Conservation (phyloP, 1,140 invertebrate genomes). For the Melitaea cinxia region DNA sequence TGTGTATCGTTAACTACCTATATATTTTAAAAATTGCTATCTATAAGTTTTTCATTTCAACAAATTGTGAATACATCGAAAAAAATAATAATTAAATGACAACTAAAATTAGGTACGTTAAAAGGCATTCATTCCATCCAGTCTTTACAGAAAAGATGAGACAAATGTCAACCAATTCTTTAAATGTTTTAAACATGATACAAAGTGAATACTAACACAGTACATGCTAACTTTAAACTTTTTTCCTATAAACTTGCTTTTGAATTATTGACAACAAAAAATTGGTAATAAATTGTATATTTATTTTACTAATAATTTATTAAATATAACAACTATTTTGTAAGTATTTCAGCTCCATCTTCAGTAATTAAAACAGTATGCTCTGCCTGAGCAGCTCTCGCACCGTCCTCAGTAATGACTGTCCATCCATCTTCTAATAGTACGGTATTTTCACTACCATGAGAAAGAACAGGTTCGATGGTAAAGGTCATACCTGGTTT, state of each 20-base stretch:
- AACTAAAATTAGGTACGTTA: too few relatives aligned
- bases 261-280: not conserved
- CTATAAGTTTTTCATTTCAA: too few relatives aligned
- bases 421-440: constrained; percentile 95
- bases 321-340: constrained; percentile 58
- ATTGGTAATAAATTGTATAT: not conserved
- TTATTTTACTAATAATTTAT: not conserved
- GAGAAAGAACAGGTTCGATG: constrained; percentile 93
- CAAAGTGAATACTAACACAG: too few relatives aligned
- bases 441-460: constrained; percentile 86
- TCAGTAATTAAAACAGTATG: constrained; percentile 94
- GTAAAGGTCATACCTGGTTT: constrained; percentile 95
- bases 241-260: not conserved
- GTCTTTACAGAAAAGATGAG: too few relatives aligned
- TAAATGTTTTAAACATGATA: too few relatives aligned
- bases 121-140: too few relatives aligned
- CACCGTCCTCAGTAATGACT: constrained; percentile 88
- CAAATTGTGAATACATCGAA: too few relatives aligned
- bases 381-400: constrained; percentile 94
- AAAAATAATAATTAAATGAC: too few relatives aligned
- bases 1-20: too few relatives aligned
- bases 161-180: too few relatives aligned
- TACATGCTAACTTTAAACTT: too few relatives aligned
- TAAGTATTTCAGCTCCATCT: constrained; percentile 87
- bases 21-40: too few relatives aligned